Evolutionary conservation across 2,888 invertebrate genomes (phyloP).

Genomic region (Tortrix viridana): DNA sequence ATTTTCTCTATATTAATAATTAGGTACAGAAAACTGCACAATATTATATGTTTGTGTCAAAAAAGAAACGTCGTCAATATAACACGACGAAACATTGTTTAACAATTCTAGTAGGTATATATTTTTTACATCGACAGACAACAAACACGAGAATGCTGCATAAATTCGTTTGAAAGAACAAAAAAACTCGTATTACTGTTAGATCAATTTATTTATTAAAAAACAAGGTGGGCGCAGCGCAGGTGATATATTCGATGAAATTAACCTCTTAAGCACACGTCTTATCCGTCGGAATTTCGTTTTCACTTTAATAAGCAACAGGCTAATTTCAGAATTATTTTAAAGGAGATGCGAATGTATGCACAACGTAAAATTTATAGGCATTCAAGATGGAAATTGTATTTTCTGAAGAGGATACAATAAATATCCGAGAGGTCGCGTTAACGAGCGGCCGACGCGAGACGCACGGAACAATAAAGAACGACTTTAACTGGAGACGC

Average conservation of each 20-base stretch:
- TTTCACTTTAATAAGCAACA: slow-evolving; percentile 38
- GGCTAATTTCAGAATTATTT: slow-evolving; percentile 45
- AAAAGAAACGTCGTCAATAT: too few species aligned
- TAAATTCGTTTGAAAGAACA: slow-evolving; percentile 2
- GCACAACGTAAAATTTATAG: slow-evolving; percentile 68
- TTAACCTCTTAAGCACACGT: slow-evolving; percentile 30
- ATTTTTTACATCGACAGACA: slow-evolving; percentile 43
- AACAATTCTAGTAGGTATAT: too few species aligned
- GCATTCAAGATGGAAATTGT: slow-evolving; percentile 78
- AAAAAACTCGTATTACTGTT: slow-evolving; percentile 23
- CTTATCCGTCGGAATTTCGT: slow-evolving; percentile 29
- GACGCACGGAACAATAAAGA: slow-evolving; percentile 78
- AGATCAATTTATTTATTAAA: slow-evolving; percentile 25
- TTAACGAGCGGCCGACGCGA: slow-evolving; percentile 77
- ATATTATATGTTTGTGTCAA: too few species aligned
- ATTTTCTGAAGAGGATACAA: slow-evolving; percentile 81
- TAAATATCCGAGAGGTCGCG: slow-evolving; percentile 81
- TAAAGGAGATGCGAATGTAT: slow-evolving; percentile 57
- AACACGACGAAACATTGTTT: too few species aligned
- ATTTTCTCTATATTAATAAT: too few species aligned
- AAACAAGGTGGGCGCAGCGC: slow-evolving; percentile 19
- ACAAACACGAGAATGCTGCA: slow-evolving; percentile 17
- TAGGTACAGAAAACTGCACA: too few species aligned
- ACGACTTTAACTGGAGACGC: slow-evolving; percentile 68
- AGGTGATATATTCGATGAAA: slow-evolving; percentile 32